Base-by-base conservation (phyloP, 1,140 invertebrate species). In the Scaptomyza montana region DNA sequence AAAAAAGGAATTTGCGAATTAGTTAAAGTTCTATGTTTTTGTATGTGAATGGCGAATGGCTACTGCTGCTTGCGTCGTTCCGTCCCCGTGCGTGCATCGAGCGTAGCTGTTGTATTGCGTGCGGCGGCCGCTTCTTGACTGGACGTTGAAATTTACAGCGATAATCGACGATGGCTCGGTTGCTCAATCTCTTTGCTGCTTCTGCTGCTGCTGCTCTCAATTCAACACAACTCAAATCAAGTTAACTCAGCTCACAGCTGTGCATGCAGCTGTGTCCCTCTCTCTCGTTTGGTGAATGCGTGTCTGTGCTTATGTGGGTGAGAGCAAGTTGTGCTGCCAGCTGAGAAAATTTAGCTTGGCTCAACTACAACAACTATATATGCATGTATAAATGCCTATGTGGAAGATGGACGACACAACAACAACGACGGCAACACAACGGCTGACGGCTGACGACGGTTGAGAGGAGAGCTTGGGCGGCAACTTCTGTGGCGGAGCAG, bases 401-500 rank as follows among this genome's bases (percentile, higher is more conserved):
- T 47, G 57, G 57, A 51, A 47, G 50, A 64, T 53, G 59, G 54
- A 70, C 49, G 59, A 57, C 55, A 57, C 28, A 45, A 56, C 61
- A 45, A 63, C 60, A 57, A 50, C 61, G 36, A 70, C 60, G 50
- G 25, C 49, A 6, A 62, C 43, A 62, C 74, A 49, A 33, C 51
- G 59, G 72, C 50, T 71, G 45, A 56, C 69, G 46, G 61, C 39
- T 68, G 59, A 60, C 60, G 60, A 59, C 33, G 55, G 63, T 25
- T 68, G 62, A 66, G 68, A 65, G 57, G 69, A 73, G 66, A 73
- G 66, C 66, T 73, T 61, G 74, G 65, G 60, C 77, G 59, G 72
- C 81, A 78, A 87, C 82, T 87, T 89, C 78, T 78, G 77, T 82
- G 77, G 70, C 84, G 70, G 81, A 86, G 81, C 81, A 86, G 78